Evolutionary conservation across 1,140 invertebrate genomes (phyloP).

Genomic region (Drosophila arizonae): DNA sequence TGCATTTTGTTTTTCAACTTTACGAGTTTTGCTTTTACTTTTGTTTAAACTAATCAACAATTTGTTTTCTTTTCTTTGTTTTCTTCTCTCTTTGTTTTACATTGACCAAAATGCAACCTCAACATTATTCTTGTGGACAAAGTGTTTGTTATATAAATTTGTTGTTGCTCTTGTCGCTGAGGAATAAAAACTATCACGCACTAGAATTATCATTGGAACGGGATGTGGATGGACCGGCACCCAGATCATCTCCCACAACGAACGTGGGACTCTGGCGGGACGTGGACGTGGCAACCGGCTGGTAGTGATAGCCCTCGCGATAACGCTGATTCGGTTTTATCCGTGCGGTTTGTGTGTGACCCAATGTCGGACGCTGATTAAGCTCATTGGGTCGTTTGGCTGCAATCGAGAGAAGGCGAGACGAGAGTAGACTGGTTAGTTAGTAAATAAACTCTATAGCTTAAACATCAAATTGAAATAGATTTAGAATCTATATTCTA

Average conservation of each 20-base stretch:
- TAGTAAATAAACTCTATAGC: background rate
- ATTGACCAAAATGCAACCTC: conserved; percentile 67
- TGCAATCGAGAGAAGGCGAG: conserved; percentile 10
- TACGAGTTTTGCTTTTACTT: conserved; percentile 52
- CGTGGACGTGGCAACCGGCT: conserved; percentile 76
- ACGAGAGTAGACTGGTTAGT: background rate
- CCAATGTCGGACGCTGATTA: conserved; percentile 82
- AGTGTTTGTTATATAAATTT: conserved; percentile 51
- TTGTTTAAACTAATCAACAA: conserved; percentile 76
- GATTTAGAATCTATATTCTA: too few relatives aligned
- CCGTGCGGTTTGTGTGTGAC: conserved; percentile 81
- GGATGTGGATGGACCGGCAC: conserved; percentile 82
- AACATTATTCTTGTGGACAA: conserved; percentile 52
- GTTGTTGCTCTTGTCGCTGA: conserved; percentile 45
- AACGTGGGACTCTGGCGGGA: conserved; percentile 83
- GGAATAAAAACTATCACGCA: conserved; percentile 83
- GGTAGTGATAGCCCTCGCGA: conserved; percentile 83
- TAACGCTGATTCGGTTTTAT: conserved; percentile 82
- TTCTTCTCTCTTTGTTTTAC: conserved; percentile 52
- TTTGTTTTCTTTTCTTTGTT: conserved; percentile 44
- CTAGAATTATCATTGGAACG: conserved; percentile 83
- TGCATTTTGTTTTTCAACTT: conserved; percentile 66
- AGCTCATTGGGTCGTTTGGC: conserved; percentile 83
- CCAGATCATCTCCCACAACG: conserved; percentile 80
- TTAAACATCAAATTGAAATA: too few relatives aligned